Percentiles rank a stretch among this genome's conserved stretches.
Evolutionary conservation across 1,140 invertebrate genomes (phyloP).

Genomic region (Andricus grossulariae): DNA sequence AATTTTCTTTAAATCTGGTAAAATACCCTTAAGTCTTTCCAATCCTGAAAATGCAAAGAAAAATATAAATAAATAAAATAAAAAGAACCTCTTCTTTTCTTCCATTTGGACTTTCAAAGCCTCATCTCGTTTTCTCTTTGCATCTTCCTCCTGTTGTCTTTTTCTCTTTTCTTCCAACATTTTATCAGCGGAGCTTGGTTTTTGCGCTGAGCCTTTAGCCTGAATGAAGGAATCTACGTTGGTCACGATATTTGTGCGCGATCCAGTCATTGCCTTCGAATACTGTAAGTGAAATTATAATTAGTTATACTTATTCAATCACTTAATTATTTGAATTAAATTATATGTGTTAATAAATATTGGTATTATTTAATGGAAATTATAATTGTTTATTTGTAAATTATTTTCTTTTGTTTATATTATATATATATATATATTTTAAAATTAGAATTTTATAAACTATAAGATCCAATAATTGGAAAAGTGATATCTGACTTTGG

Average conservation of each 20-base stretch:
- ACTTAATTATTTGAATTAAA: neutral
- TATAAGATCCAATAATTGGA: too few relatives aligned
- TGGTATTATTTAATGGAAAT: too few relatives aligned
- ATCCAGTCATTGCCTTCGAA: conserved; percentile 58
- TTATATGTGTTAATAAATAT: neutral
- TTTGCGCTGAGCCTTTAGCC: conserved; percentile 52
- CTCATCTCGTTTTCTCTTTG: conserved; percentile 69
- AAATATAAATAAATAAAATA: conserved; percentile 11
- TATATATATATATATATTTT: too few relatives aligned
- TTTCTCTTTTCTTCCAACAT: conserved; percentile 61
- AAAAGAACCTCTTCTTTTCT: conserved; percentile 74
- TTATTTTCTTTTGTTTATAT: too few relatives aligned
- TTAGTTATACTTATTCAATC: conserved; percentile 17
- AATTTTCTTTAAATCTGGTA: too few relatives aligned
- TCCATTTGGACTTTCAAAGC: conserved; percentile 71
- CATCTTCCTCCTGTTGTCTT: conserved; percentile 64
- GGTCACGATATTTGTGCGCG: conserved; percentile 61
- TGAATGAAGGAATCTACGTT: conserved; percentile 65
- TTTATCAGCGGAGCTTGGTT: conserved; percentile 61
- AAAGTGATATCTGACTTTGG: too few relatives aligned
- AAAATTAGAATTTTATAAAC: too few relatives aligned
- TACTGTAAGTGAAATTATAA: conserved; percentile 55
- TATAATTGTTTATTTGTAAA: too few relatives aligned
- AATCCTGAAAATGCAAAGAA: neutral
- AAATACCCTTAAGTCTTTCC: too few relatives aligned